Base-by-base conservation (phyloP, 2,113 vertebrate species). In the Synchiropus splendidus region DNA sequence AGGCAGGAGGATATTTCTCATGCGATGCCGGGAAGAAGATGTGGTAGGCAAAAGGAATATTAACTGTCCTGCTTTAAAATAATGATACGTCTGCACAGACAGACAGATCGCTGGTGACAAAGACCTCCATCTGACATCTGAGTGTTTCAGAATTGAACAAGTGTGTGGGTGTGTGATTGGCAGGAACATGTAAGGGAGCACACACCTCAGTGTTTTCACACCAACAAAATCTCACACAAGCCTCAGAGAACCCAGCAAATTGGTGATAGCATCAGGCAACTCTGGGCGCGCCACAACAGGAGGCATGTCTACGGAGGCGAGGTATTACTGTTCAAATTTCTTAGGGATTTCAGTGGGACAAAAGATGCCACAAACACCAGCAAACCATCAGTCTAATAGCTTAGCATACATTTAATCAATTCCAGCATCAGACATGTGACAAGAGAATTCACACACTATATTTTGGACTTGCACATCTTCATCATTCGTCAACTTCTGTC, bases 21-120 rank as follows among this genome's bases (percentile, higher is more conserved):
- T n/a, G n/a, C n/a, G n/a, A n/a, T n/a, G 64, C 40, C 36, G 63
- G 64, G 34, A 13, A 13, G 41, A 35, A 63, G 60, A 67, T 69
- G 65, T 51, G 38, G 65, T 51, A 36, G 61, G 78, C 72, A 73
- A 69, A 60, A 73, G 71, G 64, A 72, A 72, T 75, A 69, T 70
- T 75, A 75, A 78, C 67, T n/a, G 39, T 50, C 51, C 60, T 58
- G 64, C 61, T 54, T 68, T 67, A 58, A 67, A 77, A 74, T 74
- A 78, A 80, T 77, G 75, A 82, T 63, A 56, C 58, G n/a, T 40
- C 33, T 34, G 42, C 12, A 16, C 61, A 67, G 76, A 60, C 74
- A 75, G 77, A 74, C 63, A 78, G 77, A 79, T 78, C 78, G 72
- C 70, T 41, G 59, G 60, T 78, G 79, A 78, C 73, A 78, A 77